These are phyloP conservation scores for Drosophila yooni DNA, from an alignment of 2,888 invertebrate genomes.

Conservation along the genomic window DNA sequence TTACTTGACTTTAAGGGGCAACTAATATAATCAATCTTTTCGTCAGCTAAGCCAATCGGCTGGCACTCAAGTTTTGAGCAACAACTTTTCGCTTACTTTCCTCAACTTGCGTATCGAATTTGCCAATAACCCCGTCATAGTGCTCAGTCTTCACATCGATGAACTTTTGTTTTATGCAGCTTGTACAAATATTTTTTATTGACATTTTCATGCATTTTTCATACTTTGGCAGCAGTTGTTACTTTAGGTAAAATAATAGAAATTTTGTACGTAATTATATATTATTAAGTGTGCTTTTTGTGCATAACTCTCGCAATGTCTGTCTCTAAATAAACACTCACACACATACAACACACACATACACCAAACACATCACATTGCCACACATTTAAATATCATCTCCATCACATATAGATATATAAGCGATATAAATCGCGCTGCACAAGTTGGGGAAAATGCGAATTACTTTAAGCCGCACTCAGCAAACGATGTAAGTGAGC, in stretches of 20 bases:
- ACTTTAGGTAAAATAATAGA: neutral
- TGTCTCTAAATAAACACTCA: slow-evolving; percentile 51
- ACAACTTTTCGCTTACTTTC: neutral
- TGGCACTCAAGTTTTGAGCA: neutral
- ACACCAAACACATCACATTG: slow-evolving; percentile 18
- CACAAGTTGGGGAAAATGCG: slow-evolving; percentile 85
- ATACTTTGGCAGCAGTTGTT: neutral
- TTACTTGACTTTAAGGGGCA: neutral
- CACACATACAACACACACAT: slow-evolving; percentile 14
- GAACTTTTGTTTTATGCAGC: neutral
- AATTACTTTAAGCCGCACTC: slow-evolving; percentile 85
- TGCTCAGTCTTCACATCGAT: neutral
- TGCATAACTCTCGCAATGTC: slow-evolving; percentile 44
- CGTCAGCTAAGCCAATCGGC: neutral
- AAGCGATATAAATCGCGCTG: slow-evolving; percentile 87
- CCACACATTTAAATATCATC: slow-evolving; percentile 24
- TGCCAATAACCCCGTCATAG: too few relatives aligned
- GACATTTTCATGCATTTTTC: neutral
- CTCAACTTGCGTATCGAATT: neutral
- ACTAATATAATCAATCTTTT: neutral
- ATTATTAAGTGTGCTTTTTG: slow-evolving; percentile 16
- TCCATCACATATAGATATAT: slow-evolving; percentile 85
- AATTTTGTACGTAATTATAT: neutral
- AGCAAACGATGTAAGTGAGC: slow-evolving; percentile 87
- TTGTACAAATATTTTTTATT: neutral